Evolutionary conservation across 2,113 vertebrate species (phyloP), one percentile per base, ranked within the genome.

Genomic region (Ovis aries): DNA sequence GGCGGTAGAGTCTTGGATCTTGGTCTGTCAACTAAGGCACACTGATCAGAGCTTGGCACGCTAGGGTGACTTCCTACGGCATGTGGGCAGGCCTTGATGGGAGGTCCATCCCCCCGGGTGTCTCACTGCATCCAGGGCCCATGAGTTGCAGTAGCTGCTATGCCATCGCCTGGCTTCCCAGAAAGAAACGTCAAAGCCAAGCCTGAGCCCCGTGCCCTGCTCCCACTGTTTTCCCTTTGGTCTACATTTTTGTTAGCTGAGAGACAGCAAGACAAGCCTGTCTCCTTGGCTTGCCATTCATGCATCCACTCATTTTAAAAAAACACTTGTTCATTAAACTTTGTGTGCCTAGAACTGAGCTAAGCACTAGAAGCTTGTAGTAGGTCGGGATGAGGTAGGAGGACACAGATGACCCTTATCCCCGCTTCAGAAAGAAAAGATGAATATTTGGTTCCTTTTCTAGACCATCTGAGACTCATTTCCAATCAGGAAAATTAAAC

Each of bases 401-500:
- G 29, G 31, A 82, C 29, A 43, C 60, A 95, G 33, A 48, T 43
- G 59, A 92, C 91, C 16, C 13, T 14, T 27, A 45, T 31, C 80
- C 25, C 23, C 7, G 23, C 17, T 90, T 83, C 48, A 12, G 64
- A 91, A 97, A 93, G 53, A 80, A 91, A 77, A 27, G 50, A 89
- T 45, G 62, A 84, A 48, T 36, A 87, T 96, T 93, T 62, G 64
- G 94, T 93, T 48, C 3, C 5, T 15, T 78, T 88, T 95, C 33
- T 12, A 21, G 33, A 64, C 33, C 80, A 95, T 71, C 57, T 89
- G 19, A 21, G 77, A 25, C 2, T 12, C 36, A 53, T 98, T 98
- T 98, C 57, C 52, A 96, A 53, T 90, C 84, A 97, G 77, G 74
- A 92, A 95, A 92, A 96, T 71, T 71, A 93, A 97, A 84, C 25